A percentile compares a stretch with the other conserved stretches of the same genome.
phyloP scores from a whole-genome alignment of 2,797 vertebrate genomes.

The Gila robusta region DNA sequence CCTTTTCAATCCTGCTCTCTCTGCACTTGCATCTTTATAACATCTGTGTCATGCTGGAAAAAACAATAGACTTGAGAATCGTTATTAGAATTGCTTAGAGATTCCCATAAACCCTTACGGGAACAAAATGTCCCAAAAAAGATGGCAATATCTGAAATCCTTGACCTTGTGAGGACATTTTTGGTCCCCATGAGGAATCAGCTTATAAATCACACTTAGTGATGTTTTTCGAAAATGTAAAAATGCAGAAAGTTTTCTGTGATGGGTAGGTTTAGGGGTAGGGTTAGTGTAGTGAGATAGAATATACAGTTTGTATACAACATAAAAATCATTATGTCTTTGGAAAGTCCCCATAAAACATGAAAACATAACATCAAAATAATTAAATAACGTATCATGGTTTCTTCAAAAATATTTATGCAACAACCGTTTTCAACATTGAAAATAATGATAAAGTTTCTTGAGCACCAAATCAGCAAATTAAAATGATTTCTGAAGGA shows the following conservation, averaged over 20 bases:
- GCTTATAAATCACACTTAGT: neutral
- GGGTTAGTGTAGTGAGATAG: neutral
- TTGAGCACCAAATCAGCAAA: no score
- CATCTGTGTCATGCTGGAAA: conserved; percentile 15
- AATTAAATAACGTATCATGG: no score
- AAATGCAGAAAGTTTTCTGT: neutral
- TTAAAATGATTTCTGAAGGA: no score
- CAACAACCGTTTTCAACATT: no score
- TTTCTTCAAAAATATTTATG: no score
- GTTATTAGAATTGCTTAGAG: neutral
- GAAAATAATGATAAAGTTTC: no score
- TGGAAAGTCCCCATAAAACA: neutral
- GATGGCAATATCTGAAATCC: no score
- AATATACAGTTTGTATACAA: neutral
- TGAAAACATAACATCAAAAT: no score
- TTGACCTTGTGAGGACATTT: no score
- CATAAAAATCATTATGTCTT: neutral
- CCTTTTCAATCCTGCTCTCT: conserved; percentile 12
- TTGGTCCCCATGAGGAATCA: neutral
- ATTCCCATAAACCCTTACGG: no score
- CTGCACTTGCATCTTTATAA: conserved; percentile 26
- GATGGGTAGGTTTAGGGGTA: neutral
- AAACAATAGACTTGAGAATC: conserved; percentile 25
- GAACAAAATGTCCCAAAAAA: no score
- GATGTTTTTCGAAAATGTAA: neutral